These are phyloP conservation scores for Lepilemur septentrionalis DNA, from an alignment of 2,797 vertebrate genomes.

Conservation along the genomic window DNA sequence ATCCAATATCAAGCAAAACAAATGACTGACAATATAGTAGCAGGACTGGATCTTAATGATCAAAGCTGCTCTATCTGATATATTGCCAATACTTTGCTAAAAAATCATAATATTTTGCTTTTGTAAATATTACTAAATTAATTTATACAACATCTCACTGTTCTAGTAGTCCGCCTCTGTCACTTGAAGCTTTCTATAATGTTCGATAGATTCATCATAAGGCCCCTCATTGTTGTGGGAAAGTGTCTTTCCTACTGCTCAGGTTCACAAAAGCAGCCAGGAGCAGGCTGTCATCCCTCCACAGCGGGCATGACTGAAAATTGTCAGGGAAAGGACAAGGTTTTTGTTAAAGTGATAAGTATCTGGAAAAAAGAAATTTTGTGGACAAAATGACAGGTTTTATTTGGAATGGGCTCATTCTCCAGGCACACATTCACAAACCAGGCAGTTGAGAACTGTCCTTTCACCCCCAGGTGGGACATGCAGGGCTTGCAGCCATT, in stretches of 20 bases:
- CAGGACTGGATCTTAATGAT: rapidly evolving
- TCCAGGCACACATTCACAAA: rapidly evolving
- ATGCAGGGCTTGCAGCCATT: background rate
- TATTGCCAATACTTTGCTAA: background rate
- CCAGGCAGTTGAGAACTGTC: rapidly evolving
- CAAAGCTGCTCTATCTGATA: background rate
- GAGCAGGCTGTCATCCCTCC: background rate
- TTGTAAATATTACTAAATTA: background rate
- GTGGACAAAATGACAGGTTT: background rate
- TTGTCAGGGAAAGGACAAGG: no score
- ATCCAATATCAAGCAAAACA: background rate
- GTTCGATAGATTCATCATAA: rapidly evolving
- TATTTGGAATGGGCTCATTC: rapidly evolving
- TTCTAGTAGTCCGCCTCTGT: background rate
- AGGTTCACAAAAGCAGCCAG: rapidly evolving
- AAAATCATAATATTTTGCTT: background rate
- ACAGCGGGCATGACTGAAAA: background rate
- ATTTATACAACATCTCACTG: background rate
- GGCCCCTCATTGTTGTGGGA: rapidly evolving
- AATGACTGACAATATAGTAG: background rate
- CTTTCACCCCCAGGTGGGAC: background rate
- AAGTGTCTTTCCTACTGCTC: background rate
- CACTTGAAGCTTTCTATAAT: no score
- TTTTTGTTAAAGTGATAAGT: background rate
- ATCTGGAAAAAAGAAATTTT: background rate